Base-by-base conservation (phyloP, 2,888 invertebrate genomes). In the Drosophila atripex region DNA sequence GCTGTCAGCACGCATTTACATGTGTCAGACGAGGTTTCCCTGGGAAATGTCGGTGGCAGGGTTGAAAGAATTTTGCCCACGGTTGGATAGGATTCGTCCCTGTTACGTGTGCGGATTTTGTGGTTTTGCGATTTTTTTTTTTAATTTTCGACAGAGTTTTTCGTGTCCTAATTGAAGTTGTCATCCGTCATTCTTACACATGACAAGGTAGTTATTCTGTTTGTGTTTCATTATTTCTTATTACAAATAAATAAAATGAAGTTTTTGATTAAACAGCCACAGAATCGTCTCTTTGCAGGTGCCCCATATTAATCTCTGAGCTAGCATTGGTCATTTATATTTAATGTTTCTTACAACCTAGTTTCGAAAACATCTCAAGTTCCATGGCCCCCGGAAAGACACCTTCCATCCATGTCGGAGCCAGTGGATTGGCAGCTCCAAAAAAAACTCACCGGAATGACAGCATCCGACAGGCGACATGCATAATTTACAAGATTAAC, bases 401-500 rank as follows among this genome's bases (percentile, higher is more conserved):
- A 30, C 18, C 30, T 4, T 25, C 35, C 35, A 64, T 43, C 28
- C 28, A 28, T 28, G 9, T 65, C 51, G 52, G 28, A 35, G 21
- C 30, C 16, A 16, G 68, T 45, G 54, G 6, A 12, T 32, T 8
- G 32, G 55, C 18, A 45, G 66, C 32, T 63, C 32, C 18, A 39
- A 45, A 58, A 55, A 55, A 63, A 47, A 49, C 39, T 23, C 12
- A 65, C 60, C 51, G 43, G 65, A 80, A 55, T 71, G 64, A 68
- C 68, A 49, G 76, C 78, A 78, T 64, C 68, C 64, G 86, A 82
- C 88, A 77, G 78, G 72, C 75, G 78, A 83, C 79, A 86, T 73
- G 78, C 79, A 88, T 90, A 88, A 89, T 83, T 89, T 86, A 89
- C 65, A 73, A 82, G 89, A 88, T 89, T 90, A 89, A 89, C 77